Conservation (phyloP, 2,797 vertebrate genomes). For the Thripadectes ignobilis region DNA sequence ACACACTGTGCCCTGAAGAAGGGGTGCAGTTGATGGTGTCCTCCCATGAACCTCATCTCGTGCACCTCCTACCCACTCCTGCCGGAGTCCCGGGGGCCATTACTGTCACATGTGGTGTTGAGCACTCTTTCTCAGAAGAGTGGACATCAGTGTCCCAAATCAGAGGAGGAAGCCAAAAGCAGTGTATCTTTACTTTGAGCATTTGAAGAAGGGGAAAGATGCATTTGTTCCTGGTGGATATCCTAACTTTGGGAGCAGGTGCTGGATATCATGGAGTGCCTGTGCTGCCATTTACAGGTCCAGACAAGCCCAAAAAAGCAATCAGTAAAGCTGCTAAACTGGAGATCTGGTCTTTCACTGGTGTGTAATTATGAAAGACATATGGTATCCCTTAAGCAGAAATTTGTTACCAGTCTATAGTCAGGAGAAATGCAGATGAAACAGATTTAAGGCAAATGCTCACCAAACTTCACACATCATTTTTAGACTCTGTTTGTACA, state of each 20-base stretch:
- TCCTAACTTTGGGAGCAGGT: not conserved
- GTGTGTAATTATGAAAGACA: not conserved
- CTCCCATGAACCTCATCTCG: not conserved
- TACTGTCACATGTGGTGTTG: not conserved
- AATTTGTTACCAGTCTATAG: not conserved
- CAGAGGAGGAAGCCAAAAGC: not conserved
- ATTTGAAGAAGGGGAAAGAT: not conserved
- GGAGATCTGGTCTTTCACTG: not conserved
- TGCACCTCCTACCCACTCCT: not conserved
- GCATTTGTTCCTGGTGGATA: not conserved
- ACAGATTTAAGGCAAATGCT: not conserved
- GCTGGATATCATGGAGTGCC: not conserved
- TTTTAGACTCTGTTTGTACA: not conserved
- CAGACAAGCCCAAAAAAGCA: not conserved
- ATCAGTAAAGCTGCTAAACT: not conserved
- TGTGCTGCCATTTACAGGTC: not conserved
- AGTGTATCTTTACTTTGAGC: not conserved
- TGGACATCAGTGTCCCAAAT: not conserved
- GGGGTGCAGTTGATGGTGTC: not conserved
- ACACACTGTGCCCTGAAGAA: not conserved
- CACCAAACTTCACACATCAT: not conserved
- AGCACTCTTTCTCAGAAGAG: not conserved
- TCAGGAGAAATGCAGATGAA: not conserved
- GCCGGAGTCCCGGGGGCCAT: not conserved
- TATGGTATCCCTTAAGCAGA: not conserved